Percentiles rank a stretch among this genome's conserved stretches.
Evolutionary conservation across 92 coral and sea anemone species (phyloP).

Genomic region (Palythoa heliodiscus): DNA sequence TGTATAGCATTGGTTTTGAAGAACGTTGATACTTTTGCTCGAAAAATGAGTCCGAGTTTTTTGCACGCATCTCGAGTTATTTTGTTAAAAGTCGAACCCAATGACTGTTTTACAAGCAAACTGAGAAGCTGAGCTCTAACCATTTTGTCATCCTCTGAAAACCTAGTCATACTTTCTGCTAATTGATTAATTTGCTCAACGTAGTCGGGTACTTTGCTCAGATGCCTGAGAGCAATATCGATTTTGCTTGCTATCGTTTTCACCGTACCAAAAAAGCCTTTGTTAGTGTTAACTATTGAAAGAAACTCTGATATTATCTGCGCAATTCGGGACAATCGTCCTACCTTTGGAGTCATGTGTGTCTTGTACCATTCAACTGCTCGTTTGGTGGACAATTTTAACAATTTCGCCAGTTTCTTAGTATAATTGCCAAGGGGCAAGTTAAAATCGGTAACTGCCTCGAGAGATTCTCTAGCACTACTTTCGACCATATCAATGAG

Average conservation of each 20-base stretch:
- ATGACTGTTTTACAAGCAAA: constrained; percentile 59
- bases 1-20: not conserved
- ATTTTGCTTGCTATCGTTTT: constrained; percentile 50
- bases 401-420: constrained; percentile 42
- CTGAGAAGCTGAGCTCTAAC: constrained; percentile 52
- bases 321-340: constrained; percentile 63
- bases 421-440: constrained; percentile 57
- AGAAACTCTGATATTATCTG: constrained; percentile 62
- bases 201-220: constrained; percentile 64
- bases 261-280: constrained; percentile 59
- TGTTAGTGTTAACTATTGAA: constrained; percentile 63
- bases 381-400: constrained; percentile 55
- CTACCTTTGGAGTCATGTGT: constrained; percentile 59
- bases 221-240: constrained; percentile 54
- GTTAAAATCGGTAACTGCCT: constrained; percentile 56
- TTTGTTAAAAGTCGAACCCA: constrained; percentile 59
- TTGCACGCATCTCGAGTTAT: constrained; percentile 58
- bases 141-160: constrained; percentile 58
- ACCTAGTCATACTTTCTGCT: constrained; percentile 62
- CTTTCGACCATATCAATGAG: constrained; percentile 69
- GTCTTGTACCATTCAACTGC: constrained; percentile 74
- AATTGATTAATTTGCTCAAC: constrained; percentile 65
- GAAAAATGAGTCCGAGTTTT: constrained; percentile 39
- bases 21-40: constrained; percentile 44
- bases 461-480: constrained; percentile 63